Base-by-base conservation (phyloP, 2,888 invertebrate species). In the Rhodophaea formosa region DNA sequence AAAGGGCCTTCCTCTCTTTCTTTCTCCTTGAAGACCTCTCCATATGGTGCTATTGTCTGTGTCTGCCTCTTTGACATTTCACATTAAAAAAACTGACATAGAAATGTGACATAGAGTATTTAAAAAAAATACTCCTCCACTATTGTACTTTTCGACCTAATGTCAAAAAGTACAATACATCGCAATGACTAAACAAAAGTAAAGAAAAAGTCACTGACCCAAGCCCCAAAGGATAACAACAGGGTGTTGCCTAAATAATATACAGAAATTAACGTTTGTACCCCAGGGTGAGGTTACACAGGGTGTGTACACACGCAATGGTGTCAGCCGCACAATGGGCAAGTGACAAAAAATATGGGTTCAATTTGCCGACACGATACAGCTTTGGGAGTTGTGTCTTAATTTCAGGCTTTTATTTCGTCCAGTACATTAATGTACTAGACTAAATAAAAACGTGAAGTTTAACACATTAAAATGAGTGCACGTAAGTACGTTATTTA, bases 231-330 rank as follows among this genome's bases (percentile, higher is more conserved):
- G 51, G 35, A 17, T 51, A 39, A 55, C 17, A 55, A 45, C 44
- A 55, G 44, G 54, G 54, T 55, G 54, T 46, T 55, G 45, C 32
- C 54, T 45, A 55, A 55, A 55, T 45, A 46, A 17, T 54, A 44
- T 32, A 55, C 6, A 45, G 45, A 45, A 45, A 45, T 54, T 16
- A 32, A 7, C 44, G 45, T 16, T 7, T 12, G 30, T 35, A 30
- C 54, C 54, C 53, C 12, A 8, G 56, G 63, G 61, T 43, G 57
- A 44, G 59, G 61, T 49, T 45, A 56, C 46, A 54, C 17, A 49
- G 57, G 61, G 61, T 55, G 64, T 61, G 64, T 58, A 23, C 23
- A 57, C 62, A 64, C 64, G 62, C 62, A 53, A 59, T 53, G 56
- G 56, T 64, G 52, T 59, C 51, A 60, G 32, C 58, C 49, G 53